phyloP scores from a whole-genome alignment of 2,113 vertebrate species.

The Dasypus novemcinctus region DNA sequence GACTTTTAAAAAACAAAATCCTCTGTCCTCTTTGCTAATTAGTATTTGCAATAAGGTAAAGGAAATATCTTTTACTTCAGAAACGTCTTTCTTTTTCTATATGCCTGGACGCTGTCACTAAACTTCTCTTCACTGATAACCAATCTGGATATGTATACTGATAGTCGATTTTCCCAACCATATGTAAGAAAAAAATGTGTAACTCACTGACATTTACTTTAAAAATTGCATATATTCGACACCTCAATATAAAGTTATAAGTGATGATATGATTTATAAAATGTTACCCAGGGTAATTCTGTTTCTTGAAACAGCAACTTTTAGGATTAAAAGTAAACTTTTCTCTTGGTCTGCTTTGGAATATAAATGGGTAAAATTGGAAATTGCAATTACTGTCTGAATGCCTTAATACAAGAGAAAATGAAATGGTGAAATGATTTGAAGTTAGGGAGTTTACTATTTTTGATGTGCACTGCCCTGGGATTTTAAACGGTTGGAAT shows the following conservation, averaged over 20 bases:
- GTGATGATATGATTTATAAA: neutral
- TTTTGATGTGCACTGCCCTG: conserved; percentile 60
- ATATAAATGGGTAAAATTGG: conserved; percentile 61
- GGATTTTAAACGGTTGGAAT: conserved; percentile 61
- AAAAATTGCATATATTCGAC: conserved; percentile 8
- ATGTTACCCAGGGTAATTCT: conserved; percentile 8
- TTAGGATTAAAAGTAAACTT: conserved; percentile 55
- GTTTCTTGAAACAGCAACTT: neutral
- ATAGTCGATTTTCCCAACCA: neutral
- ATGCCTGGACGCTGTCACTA: neutral
- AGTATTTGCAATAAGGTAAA: neutral
- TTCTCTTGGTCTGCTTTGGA: conserved; percentile 39
- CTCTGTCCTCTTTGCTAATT: neutral
- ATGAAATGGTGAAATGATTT: conserved; percentile 61
- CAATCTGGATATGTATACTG: neutral
- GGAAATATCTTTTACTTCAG: neutral
- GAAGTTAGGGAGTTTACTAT: conserved; percentile 35
- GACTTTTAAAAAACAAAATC: neutral
- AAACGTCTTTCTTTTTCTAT: neutral
- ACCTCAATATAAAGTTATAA: neutral
- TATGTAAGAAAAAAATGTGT: neutral
- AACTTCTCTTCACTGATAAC: neutral
- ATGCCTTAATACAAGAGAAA: conserved; percentile 67
- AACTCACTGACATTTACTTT: neutral
- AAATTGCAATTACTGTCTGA: conserved; percentile 64